Evolutionary conservation across 2,113 vertebrate species (phyloP).

Genomic region (Mesocricetus auratus): DNA sequence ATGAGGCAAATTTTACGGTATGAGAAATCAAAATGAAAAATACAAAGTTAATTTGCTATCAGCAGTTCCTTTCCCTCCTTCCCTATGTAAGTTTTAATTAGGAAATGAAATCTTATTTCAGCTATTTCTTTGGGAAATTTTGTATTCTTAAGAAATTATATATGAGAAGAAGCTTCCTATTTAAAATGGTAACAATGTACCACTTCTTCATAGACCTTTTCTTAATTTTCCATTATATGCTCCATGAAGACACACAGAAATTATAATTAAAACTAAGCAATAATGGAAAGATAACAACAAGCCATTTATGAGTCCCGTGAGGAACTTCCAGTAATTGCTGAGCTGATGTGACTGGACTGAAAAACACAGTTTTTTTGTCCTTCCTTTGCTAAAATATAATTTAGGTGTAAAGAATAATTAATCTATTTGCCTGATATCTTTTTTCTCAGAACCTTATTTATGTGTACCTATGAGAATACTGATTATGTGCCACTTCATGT

Average conservation of each 20-base stretch:
- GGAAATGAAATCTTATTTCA: slow-evolving; percentile 59
- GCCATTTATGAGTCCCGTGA: slow-evolving; percentile 52
- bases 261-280: slow-evolving; percentile 52
- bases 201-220: neutral
- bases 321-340: slow-evolving; percentile 58
- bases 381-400: slow-evolving; percentile 32
- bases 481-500: neutral
- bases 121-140: slow-evolving; percentile 52
- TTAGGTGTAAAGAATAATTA: slow-evolving; percentile 42
- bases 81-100: slow-evolving; percentile 65
- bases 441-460: slow-evolving; percentile 27
- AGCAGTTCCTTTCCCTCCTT: slow-evolving; percentile 45
- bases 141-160: neutral
- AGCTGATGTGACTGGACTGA: slow-evolving; percentile 54
- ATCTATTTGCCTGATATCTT: neutral
- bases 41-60: slow-evolving; percentile 57
- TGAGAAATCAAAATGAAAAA: slow-evolving; percentile 63
- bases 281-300: slow-evolving; percentile 62
- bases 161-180: neutral
- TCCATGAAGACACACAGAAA: slow-evolving; percentile 48
- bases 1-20: slow-evolving; percentile 53
- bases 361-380: slow-evolving; percentile 37
- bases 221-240: slow-evolving; percentile 58
- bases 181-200: slow-evolving; percentile 46
- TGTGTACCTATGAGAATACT: neutral